Evolutionary conservation across 1,140 invertebrate genomes (phyloP).

Genomic region (Prorops nasuta): DNA sequence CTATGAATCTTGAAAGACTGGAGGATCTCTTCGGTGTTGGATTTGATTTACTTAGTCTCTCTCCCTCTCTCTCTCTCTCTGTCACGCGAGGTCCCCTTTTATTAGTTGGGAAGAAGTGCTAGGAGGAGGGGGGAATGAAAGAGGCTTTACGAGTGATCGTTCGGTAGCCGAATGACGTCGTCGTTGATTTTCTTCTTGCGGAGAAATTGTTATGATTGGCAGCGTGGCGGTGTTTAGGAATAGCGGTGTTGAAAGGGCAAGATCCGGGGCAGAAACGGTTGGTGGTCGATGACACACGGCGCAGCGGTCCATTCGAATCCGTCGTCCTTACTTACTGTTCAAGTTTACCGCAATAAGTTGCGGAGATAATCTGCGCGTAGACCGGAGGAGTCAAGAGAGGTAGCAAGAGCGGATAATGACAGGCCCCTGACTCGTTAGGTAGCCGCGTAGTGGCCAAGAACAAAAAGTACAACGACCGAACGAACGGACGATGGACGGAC

Average conservation of each 20-base stretch:
- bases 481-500: conserved; percentile 20
- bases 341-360: conserved; percentile 52
- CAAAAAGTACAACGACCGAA: conserved; percentile 43
- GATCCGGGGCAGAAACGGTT: conserved; percentile 1
- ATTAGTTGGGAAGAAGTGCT: not conserved
- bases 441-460: conserved; percentile 30
- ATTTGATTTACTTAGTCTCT: too few species aligned
- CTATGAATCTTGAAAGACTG: too few species aligned
- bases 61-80: not conserved
- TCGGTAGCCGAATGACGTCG: too few species aligned
- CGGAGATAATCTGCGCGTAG: conserved; percentile 44
- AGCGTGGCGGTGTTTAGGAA: too few species aligned
- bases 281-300: conserved; percentile 16
- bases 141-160: too few species aligned
- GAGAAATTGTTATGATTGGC: too few species aligned
- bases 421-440: conserved; percentile 51
- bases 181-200: too few species aligned
- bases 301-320: conserved; percentile 45
- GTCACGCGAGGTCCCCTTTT: not conserved
- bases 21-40: too few species aligned
- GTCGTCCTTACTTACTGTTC: conserved; percentile 42
- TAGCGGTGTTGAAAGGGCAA: too few species aligned
- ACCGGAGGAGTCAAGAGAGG: conserved; percentile 30
- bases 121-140: not conserved
- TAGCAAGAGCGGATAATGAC: conserved; percentile 52